phyloP scores from a whole-genome alignment of 2,113 vertebrate genomes.

The Diadophis punctatus region DNA sequence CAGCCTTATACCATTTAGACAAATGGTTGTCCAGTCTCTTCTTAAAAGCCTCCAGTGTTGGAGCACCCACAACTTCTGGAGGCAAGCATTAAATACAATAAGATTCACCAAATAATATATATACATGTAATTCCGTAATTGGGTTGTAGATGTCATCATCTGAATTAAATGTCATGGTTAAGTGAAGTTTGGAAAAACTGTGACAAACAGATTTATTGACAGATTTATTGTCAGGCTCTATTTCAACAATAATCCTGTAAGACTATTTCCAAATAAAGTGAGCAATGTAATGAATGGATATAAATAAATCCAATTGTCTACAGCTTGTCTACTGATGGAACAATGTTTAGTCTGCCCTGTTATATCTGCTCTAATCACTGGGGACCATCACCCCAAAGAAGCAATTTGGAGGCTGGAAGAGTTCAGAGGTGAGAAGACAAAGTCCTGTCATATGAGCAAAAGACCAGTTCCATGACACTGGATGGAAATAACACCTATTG shows the following conservation, averaged over 20 bases:
- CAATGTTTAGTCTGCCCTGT: not conserved
- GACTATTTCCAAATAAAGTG: not conserved
- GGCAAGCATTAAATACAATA: not conserved
- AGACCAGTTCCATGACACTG: not conserved
- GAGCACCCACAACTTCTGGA: no score
- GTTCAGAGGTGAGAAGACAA: not conserved
- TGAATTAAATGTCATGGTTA: not conserved
- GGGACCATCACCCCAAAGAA: not conserved
- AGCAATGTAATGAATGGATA: not conserved
- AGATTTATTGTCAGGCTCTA: not conserved
- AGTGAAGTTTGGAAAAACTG: not conserved
- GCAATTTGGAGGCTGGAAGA: not conserved
- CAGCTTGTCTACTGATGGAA: not conserved
- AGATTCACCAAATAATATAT: not conserved
- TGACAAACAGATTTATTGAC: not conserved
- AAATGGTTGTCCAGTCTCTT: no score
- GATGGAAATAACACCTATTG: not conserved
- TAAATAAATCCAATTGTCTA: not conserved
- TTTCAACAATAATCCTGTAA: not conserved
- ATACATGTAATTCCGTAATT: not conserved
- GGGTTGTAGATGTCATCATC: not conserved
- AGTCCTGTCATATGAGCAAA: not conserved
- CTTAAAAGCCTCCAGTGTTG: no score
- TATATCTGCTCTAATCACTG: not conserved
- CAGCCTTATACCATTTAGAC: no score